Conservation (phyloP, 2,797 vertebrate genomes). For the Mormyrops boulengeri region DNA sequence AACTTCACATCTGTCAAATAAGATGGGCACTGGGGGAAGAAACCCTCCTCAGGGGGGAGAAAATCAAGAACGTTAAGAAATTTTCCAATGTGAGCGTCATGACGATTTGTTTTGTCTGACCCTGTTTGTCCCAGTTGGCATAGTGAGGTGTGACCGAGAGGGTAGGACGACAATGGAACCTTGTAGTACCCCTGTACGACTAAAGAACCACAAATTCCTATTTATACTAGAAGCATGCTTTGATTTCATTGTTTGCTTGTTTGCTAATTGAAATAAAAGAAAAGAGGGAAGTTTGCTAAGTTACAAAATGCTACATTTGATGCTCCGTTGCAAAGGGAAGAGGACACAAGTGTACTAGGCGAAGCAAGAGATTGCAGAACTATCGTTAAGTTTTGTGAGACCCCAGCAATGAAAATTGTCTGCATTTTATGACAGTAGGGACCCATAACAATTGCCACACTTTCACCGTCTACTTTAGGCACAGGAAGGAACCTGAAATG, state of each 20-base stretch:
- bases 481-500: constrained; percentile 6
- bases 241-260: background rate
- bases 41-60: background rate
- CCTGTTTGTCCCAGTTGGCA: background rate
- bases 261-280: background rate
- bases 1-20: background rate
- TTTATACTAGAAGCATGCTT: background rate
- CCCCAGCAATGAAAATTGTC: background rate
- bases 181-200: no score
- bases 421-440: background rate
- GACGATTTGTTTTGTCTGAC: background rate
- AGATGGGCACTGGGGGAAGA: background rate
- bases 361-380: background rate
- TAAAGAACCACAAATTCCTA: background rate
- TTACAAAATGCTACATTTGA: background rate
- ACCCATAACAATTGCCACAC: background rate
- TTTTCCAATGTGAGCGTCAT: background rate
- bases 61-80: background rate
- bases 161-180: background rate
- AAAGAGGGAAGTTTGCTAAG: background rate
- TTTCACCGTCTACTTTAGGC: background rate
- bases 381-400: background rate
- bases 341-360: background rate
- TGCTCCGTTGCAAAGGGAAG: background rate
- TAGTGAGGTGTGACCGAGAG: background rate